Evolutionary conservation across 1,140 invertebrate species (phyloP), one percentile per base, ranked within the genome.

Genomic region (Magallana gigas): DNA sequence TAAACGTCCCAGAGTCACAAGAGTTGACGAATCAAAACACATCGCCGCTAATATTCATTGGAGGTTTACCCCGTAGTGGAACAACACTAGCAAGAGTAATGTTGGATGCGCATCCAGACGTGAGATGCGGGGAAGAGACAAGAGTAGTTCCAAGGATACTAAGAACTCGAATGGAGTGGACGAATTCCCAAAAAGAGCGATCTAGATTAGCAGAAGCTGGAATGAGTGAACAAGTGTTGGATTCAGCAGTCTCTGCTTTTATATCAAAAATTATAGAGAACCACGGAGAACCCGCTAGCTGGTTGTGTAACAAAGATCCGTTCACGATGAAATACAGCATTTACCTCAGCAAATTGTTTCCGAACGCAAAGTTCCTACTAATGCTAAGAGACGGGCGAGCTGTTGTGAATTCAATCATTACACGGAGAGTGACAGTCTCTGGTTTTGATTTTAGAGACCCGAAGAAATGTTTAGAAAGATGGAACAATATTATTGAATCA

Each of bases 261-360:
- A 99, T 98, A 92, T 95, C 99, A 11, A 86, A 94, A 88, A 97
- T 99, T 91, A 99, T 99, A 91, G 98, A 97, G 76, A 97, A 97
- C 89, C 98, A 99, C 95, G 99, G 98, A 59, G 97, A 98, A 91
- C 97, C 98, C 16, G 98, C 98, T 5, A 81, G 82, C n/a, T 95
- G 97, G 36, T 96, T 99, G 82, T 99, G 98, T 95, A 99, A 99
- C 96, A 99, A 99, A 95, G 99, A 99, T 96, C 99, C 99, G 18
- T 96, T 99, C 85, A 98, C 98, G 18, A 96, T 99, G 57, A 99
- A 99, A 95, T 98, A 98, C 95, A 98, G 98, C 91, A 96, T 97
- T 29, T 97, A 96, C 91, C 92, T 97, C 12, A 94, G 68, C 12
- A 48, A 83, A 86, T 91, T 96, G 56, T 97, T 97, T 91, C 96